These are phyloP conservation scores for Dipus sagitta DNA, from an alignment of 2,797 vertebrate genomes.

Conservation along the genomic window DNA sequence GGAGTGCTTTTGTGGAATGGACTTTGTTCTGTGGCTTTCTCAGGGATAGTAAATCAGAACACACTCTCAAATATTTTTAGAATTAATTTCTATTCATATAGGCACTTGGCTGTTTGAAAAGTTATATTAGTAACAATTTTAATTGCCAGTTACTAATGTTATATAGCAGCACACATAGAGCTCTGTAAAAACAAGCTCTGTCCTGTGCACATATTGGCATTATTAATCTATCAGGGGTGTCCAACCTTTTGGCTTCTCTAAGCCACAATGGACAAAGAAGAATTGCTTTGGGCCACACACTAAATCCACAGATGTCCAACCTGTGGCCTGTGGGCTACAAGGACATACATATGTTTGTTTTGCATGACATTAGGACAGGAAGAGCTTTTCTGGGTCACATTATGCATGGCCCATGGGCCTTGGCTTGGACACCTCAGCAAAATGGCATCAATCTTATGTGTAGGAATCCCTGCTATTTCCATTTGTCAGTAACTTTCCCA, in stretches of 20 bases:
- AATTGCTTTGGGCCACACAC: too few species aligned
- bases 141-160: neutral
- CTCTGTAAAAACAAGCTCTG: neutral
- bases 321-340: too few species aligned
- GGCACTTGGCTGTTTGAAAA: neutral
- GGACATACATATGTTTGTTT: too few species aligned
- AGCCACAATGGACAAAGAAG: too few species aligned
- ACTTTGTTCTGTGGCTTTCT: slow-evolving; percentile 3
- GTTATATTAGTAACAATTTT: slow-evolving; percentile 2
- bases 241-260: too few species aligned
- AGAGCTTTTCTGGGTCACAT: too few species aligned
- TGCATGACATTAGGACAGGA: too few species aligned
- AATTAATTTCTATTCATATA: neutral
- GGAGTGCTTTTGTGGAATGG: neutral
- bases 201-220: neutral
- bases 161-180: neutral
- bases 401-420: too few species aligned
- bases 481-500: slow-evolving; percentile 4
- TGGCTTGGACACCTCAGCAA: neutral
- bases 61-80: neutral
- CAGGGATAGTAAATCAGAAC: neutral
- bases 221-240: neutral
- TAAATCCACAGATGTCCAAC: too few species aligned
- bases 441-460: neutral
- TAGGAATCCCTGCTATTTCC: neutral